Evolutionary conservation across 1,140 invertebrate species (phyloP), one percentile per base, ranked within the genome.

Genomic region (Alviniconcha marisindica): DNA sequence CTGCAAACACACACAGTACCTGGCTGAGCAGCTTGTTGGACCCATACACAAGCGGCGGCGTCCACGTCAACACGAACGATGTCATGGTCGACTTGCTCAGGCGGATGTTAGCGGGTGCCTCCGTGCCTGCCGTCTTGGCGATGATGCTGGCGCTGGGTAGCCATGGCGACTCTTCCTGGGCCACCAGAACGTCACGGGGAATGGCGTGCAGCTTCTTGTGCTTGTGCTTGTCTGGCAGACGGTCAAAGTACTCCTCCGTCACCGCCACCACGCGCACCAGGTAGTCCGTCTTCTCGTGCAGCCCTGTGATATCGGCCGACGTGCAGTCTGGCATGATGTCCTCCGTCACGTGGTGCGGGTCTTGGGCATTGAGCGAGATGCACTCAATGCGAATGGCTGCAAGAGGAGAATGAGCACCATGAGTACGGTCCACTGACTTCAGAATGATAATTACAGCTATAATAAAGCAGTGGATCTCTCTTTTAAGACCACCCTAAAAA

Each of bases 161-260:
- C 93, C 93, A 93, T 56, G 77, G 84, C 5, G 89, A 91, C 83
- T 92, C 91, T 54, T 91, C 89, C 48, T 89, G 86, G 0, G 86
- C 79, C 38, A 90, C 84, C 51, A 88, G 83, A 4, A 82, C 80
- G 44, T 91, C 89, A 10, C 74, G 79, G 0, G 92, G 92, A 24
- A 93, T 85, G 24, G 87, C 80, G 36, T 89, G 87, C 0, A 85
- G 66, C 63, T 87, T 88, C 74, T 92, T 92, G 24, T 90, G 84
- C 38, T 87, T 85, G 77, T 93, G 89, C 82, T 88, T 88, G 40
- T 90, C 88, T 7, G 90, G 90, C n/a, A 93, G 88, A 48, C 88
- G 83, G 81, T 93, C 90, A 88, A 93, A 93, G 85, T 90, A 93
- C 86, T 93, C 93, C 77, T 93, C 91, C 18, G 92, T 93, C 21